Conservation (phyloP, 1,140 invertebrate genomes). For the Bombus sibiricus region DNA sequence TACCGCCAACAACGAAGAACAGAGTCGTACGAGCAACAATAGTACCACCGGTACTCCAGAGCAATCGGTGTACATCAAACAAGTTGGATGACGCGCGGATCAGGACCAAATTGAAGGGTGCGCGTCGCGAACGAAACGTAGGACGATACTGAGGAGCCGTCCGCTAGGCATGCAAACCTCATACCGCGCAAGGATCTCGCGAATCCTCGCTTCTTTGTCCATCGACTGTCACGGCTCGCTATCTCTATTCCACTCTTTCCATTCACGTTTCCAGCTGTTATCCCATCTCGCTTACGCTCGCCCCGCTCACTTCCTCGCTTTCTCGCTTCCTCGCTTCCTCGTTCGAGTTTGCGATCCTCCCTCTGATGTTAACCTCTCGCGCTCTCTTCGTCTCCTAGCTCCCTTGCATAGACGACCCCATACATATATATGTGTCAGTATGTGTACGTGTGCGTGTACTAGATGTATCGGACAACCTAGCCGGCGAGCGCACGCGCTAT, state of each 20-base stretch:
- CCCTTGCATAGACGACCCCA: not conserved
- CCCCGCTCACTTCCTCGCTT: slow-evolving; percentile 15
- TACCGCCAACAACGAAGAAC: not conserved
- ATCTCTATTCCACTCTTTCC: slow-evolving; percentile 29
- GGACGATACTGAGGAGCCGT: slow-evolving; percentile 63
- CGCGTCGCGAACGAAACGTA: slow-evolving; percentile 59
- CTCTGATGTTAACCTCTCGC: slow-evolving; percentile 27
- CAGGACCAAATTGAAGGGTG: slow-evolving; percentile 32
- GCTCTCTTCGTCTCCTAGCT: slow-evolving; percentile 15
- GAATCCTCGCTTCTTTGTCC: slow-evolving; percentile 30
- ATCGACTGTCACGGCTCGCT: slow-evolving; percentile 26
- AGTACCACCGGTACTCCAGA: not conserved
- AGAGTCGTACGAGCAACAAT: not conserved
- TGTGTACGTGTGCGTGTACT: not conserved
- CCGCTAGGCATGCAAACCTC: slow-evolving; percentile 59
- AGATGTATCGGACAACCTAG: slow-evolving; percentile 17
- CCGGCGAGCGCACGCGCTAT: slow-evolving; percentile 41
- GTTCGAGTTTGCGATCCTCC: slow-evolving; percentile 31
- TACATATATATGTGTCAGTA: no score
- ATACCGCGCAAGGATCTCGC: slow-evolving; percentile 58
- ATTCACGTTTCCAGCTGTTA: slow-evolving; percentile 31
- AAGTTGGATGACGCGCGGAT: slow-evolving; percentile 12
- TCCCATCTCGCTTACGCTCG: not conserved
- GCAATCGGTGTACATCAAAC: not conserved
- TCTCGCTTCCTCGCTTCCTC: slow-evolving; percentile 26